A percentile compares a stretch with the other conserved stretches of the same genome.
These are phyloP conservation scores for Galemys pyrenaicus DNA, from an alignment of 2,113 vertebrate genomes.

Conservation along the genomic window DNA sequence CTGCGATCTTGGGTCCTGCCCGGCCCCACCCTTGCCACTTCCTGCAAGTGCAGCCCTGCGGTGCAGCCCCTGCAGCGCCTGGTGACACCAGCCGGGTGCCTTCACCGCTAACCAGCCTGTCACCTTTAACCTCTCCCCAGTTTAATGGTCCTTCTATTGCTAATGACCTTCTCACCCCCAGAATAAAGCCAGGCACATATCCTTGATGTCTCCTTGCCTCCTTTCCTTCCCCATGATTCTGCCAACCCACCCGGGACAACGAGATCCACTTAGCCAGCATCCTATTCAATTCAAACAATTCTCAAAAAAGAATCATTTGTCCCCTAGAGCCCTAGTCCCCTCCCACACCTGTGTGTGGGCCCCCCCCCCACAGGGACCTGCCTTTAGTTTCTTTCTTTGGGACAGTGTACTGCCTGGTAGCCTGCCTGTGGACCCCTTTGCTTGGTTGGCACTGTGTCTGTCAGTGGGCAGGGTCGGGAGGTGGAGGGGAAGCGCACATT, in stretches of 20 bases:
- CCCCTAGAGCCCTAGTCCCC: neutral
- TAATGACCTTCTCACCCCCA: slow-evolving; percentile 80
- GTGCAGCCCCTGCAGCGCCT: slow-evolving; percentile 77
- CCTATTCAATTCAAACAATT: neutral
- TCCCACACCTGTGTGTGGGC: neutral
- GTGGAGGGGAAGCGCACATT: neutral
- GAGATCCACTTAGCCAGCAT: neutral
- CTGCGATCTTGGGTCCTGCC: slow-evolving; percentile 86
- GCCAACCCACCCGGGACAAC: neutral
- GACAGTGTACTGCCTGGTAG: neutral
- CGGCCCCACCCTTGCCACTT: slow-evolving; percentile 93
- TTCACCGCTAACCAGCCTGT: slow-evolving; percentile 79
- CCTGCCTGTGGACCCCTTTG: rapidly evolving
- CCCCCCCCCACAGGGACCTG: neutral
- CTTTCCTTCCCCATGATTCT: neutral
- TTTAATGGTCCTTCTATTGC: slow-evolving; percentile 76
- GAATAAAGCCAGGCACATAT: neutral
- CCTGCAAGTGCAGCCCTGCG: slow-evolving; percentile 84
- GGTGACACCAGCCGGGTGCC: slow-evolving; percentile 74
- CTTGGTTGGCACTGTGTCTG: neutral
- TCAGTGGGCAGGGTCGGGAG: rapidly evolving
- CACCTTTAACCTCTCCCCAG: slow-evolving; percentile 82
- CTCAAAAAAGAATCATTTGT: neutral
- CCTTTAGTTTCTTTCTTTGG: neutral
- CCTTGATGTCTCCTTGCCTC: neutral